Base-by-base conservation (phyloP, 2,888 invertebrate genomes). In the Melangyna quadrimaculata region DNA sequence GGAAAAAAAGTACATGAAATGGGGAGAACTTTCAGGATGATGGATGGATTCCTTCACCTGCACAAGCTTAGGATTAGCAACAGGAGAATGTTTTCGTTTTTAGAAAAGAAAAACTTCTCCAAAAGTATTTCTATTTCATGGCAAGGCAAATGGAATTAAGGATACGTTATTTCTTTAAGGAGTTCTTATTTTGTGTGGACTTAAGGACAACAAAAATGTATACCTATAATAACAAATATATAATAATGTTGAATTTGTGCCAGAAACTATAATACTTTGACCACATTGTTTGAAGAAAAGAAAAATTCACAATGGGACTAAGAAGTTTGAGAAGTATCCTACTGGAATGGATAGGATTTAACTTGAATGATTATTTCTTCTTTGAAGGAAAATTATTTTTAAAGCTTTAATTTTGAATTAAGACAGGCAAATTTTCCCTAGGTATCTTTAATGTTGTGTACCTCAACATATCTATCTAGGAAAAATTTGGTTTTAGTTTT, bases 11-110 rank as follows among this genome's bases (percentile, higher is more conserved):
- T 35, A n/a, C 17, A 72, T 48, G 35, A 70, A 70, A 22, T 48
- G 69, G 73, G 67, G 48, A 69, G 63, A 72, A 82, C 63, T 73
- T 82, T 78, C 55, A 22, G 63, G 27, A 73, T 82, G 82, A 82
- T 78, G 69, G 82, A 82, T 82, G 82, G 82, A 82, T 78, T 78
- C 72, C 78, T 78, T 69, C 82, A 82, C 82, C 82, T 82, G 82
- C 73, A 69, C 78, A 53, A 55, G 61, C 73, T 78, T 29, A 67
- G 67, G 81, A 77, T 82, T 82, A 78, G 78, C 82, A 78, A 73
- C 82, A 78, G 82, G 78, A 73, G 45, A 78, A 61, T 78, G 59
- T 73, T 75, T 55, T 63, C 29, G 17, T 71, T 19, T 17, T 65
- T 48, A 3, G 19, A 37, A 8, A 24, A 37, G 14, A 37, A 37